phyloP scores from a whole-genome alignment of 2,888 invertebrate genomes.

The Eupithecia insigniata region DNA sequence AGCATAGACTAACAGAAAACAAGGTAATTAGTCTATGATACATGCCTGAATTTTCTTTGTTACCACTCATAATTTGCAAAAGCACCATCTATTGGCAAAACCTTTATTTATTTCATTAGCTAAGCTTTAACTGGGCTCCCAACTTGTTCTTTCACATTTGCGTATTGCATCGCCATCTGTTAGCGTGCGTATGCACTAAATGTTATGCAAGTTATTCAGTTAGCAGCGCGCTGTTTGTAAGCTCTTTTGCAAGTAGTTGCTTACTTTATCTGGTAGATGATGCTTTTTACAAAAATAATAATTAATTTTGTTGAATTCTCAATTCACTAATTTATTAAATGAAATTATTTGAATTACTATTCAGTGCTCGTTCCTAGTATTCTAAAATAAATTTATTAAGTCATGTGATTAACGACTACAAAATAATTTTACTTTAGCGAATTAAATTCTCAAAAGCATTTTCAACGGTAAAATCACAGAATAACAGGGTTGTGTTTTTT shows the following conservation, averaged over 20 bases:
- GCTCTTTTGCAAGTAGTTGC: slow-evolving; percentile 29
- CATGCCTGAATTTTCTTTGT: too few relatives aligned
- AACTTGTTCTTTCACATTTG: slow-evolving; percentile 35
- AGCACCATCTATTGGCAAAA: slow-evolving; percentile 69
- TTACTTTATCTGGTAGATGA: slow-evolving; percentile 36
- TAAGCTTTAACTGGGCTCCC: slow-evolving; percentile 30
- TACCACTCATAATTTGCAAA: slow-evolving; percentile 34
- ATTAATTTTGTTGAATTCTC: neutral
- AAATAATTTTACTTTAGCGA: too few relatives aligned
- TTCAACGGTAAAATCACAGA: neutral
- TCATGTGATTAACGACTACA: too few relatives aligned
- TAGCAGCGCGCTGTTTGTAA: neutral
- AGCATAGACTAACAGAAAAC: too few relatives aligned
- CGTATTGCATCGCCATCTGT: slow-evolving; percentile 72
- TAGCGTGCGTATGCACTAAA: slow-evolving; percentile 63
- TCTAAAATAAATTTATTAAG: too few relatives aligned
- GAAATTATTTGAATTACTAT: too few relatives aligned
- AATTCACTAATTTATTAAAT: too few relatives aligned
- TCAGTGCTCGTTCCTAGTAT: neutral
- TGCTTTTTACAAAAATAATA: slow-evolving; percentile 20
- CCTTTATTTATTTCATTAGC: slow-evolving; percentile 53
- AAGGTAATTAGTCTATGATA: too few relatives aligned
- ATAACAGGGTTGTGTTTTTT: too few relatives aligned
- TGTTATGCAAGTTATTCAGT: slow-evolving; percentile 37
- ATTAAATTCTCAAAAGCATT: neutral